Evolutionary conservation across 2,888 invertebrate species (phyloP).

Genomic region (Microctonus aethiopoides): DNA sequence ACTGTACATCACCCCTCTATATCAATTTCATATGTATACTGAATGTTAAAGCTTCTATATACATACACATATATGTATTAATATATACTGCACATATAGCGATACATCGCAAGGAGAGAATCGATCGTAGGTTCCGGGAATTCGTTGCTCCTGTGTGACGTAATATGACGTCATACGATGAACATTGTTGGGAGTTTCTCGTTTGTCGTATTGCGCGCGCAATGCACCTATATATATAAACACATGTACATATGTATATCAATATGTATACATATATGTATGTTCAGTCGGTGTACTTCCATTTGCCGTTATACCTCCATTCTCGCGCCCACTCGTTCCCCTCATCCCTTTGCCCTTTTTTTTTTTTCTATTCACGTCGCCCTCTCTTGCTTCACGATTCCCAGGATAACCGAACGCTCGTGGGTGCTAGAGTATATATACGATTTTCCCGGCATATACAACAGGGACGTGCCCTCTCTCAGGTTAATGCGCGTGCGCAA

Average conservation of each 20-base stretch:
- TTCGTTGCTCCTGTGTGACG: conserved; percentile 43
- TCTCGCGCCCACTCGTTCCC: conserved; percentile 11
- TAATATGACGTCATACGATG: conserved; percentile 45
- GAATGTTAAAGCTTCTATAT: no score
- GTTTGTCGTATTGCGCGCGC: conserved; percentile 19
- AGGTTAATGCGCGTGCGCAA: conserved; percentile 22
- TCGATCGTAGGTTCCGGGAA: conserved; percentile 45
- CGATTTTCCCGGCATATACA: not conserved
- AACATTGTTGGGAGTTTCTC: conserved; percentile 9
- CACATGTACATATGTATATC: no score
- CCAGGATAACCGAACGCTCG: conserved; percentile 16
- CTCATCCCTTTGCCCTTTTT: not conserved
- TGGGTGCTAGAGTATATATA: not conserved
- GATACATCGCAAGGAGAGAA: conserved; percentile 26
- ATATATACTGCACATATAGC: not conserved
- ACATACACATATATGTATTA: not conserved
- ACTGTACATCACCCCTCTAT: not conserved
- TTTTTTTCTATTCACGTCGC: not conserved
- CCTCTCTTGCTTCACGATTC: not conserved
- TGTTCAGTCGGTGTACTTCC: not conserved
- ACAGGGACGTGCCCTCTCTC: conserved; percentile 1
- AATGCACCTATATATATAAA: no score
- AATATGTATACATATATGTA: not conserved
- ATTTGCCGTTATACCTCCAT: conserved; percentile 21
- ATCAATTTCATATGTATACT: not conserved